Evolutionary conservation across 2,888 invertebrate species (phyloP).

Genomic region (Luperina testacea): DNA sequence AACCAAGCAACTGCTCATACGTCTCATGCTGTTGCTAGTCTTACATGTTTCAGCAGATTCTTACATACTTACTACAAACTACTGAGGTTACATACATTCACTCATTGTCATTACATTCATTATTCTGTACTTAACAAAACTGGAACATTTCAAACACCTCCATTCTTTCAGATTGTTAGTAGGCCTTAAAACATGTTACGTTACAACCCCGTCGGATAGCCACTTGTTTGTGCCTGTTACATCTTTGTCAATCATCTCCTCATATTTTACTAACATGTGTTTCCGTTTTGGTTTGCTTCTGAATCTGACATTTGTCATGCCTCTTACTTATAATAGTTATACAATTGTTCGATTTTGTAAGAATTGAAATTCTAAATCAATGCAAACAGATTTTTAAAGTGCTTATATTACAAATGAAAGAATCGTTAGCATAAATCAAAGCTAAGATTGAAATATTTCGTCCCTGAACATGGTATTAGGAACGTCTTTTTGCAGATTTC

Average conservation of each 20-base stretch:
- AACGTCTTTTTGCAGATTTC: background rate
- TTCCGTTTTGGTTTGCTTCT: conserved; percentile 49
- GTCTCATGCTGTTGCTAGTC: background rate
- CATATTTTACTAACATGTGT: conserved; percentile 43
- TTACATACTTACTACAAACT: background rate
- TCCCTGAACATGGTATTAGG: background rate
- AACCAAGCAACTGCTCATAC: background rate
- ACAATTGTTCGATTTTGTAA: background rate
- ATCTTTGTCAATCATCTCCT: conserved; percentile 59
- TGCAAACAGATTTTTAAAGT: background rate
- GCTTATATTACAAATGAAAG: background rate
- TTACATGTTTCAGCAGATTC: background rate
- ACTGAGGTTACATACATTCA: background rate
- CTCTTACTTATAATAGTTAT: background rate
- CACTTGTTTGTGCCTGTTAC: conserved; percentile 52
- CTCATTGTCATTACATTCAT: background rate
- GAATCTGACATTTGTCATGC: conserved; percentile 24
- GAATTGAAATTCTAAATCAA: background rate
- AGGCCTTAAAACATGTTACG: conserved; percentile 37
- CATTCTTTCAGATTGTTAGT: conserved; percentile 7
- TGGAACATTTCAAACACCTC: background rate
- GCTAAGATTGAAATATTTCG: background rate
- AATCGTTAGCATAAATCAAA: background rate
- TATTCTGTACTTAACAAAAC: background rate
- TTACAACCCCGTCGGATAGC: conserved; percentile 33